Conservation (phyloP, 2,797 vertebrate species). For the Typhlichthys subterraneus region DNA sequence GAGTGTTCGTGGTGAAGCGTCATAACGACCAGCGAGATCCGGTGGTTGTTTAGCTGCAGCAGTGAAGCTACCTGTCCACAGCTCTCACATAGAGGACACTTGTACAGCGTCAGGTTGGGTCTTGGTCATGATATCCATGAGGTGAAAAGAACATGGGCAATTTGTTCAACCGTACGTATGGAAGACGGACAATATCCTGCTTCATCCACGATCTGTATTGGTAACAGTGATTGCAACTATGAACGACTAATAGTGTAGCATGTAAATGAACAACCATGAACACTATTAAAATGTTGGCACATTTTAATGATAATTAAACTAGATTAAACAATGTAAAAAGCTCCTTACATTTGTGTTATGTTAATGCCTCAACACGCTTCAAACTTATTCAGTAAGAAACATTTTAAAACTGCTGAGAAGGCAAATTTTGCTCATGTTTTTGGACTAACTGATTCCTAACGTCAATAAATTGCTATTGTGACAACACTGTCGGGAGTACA, state of each 20-base stretch:
- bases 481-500: too few species aligned
- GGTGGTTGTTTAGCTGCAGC: conserved; percentile 68
- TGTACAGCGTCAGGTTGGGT: neutral
- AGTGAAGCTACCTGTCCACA: conserved; percentile 11
- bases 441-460: neutral
- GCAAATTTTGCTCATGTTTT: neutral
- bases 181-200: neutral
- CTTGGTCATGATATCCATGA: neutral
- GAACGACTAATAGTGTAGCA: too few species aligned
- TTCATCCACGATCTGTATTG: neutral
- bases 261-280: too few species aligned
- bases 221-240: neutral
- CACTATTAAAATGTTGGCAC: too few species aligned
- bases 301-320: too few species aligned
- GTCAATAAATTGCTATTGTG: neutral
- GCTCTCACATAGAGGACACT: conserved; percentile 1
- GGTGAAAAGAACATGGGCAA: neutral
- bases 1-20: conserved; percentile 91
- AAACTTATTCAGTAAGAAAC: too few species aligned
- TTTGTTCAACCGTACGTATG: neutral
- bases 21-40: conserved; percentile 87
- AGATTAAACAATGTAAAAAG: too few species aligned
- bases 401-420: too few species aligned
- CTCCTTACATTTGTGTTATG: too few species aligned
- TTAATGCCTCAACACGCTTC: too few species aligned